Evolutionary conservation across 2,113 vertebrate species (phyloP).

Genomic region (Pan troglodytes): NHGRI_mPanTro3-v2.1_pri NC_072419.2:51293001-51293500

Average conservation of each 20-base stretch:
- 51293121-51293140: background rate
- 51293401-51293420: background rate
- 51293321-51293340: background rate
- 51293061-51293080: background rate
- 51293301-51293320: background rate
- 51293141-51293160: background rate
- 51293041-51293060: background rate
- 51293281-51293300: background rate
- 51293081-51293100: background rate
- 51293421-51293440: background rate
- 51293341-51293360: constrained; percentile 32
- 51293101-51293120: background rate
- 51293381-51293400: background rate
- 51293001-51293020: background rate
- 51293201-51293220: background rate
- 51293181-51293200: background rate
- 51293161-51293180: background rate
- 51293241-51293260: background rate
- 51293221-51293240: background rate
- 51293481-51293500: background rate
- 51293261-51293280: background rate
- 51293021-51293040: background rate
- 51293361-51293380: background rate
- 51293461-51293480: background rate
- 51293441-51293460: background rate